These are phyloP conservation scores for Tragelaphus oryx DNA, from an alignment of 2,797 vertebrate species.

Conservation along the genomic window DNA sequence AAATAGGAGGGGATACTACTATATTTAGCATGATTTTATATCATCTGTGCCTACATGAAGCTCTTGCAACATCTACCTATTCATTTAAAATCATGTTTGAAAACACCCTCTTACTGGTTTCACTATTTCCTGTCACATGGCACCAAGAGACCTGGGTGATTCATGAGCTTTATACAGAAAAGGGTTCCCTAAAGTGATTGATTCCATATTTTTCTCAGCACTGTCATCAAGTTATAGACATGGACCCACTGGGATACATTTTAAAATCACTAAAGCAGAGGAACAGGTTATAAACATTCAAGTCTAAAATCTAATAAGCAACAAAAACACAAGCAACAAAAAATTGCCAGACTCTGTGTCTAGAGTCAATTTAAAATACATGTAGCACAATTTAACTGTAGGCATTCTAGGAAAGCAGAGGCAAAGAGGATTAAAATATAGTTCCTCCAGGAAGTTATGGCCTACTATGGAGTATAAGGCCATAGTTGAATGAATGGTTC, in stretches of 20 bases:
- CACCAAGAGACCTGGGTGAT: background rate
- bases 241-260: background rate
- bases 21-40: background rate
- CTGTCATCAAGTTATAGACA: background rate
- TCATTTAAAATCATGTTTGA: constrained; percentile 13
- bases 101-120: background rate
- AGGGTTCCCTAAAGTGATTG: background rate
- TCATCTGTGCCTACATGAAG: background rate
- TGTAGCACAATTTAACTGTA: background rate
- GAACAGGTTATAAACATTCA: background rate
- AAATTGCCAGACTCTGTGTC: background rate
- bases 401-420: background rate
- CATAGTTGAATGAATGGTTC: background rate
- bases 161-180: background rate
- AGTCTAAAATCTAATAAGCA: background rate
- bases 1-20: constrained; percentile 4
- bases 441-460: background rate
- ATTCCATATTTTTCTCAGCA: background rate
- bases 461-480: background rate
- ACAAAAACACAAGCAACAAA: background rate
- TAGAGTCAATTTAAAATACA: background rate
- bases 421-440: background rate
- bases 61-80: constrained; percentile 12
- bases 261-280: background rate
- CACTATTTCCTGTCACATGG: background rate